These are phyloP conservation scores for Mamestra configurata DNA, from an alignment of 1,140 invertebrate genomes.

Conservation along the genomic window DNA sequence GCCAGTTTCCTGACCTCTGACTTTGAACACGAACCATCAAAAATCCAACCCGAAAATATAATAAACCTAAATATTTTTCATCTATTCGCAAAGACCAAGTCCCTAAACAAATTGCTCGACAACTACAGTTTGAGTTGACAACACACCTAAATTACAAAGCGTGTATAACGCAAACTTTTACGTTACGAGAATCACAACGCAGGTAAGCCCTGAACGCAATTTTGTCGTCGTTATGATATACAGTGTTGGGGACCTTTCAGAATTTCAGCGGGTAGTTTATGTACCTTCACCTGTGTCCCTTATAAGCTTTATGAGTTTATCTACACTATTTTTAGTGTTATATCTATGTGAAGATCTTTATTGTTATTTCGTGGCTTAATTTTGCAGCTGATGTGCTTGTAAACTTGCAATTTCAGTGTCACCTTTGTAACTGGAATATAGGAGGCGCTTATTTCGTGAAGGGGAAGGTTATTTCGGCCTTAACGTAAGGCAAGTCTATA, in stretches of 20 bases:
- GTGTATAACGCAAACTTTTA: slow-evolving; percentile 38
- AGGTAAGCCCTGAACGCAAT: slow-evolving; percentile 29
- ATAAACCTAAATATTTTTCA: slow-evolving; percentile 21
- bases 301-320: slow-evolving; percentile 24
- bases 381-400: not conserved
- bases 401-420: not conserved
- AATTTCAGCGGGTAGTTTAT: slow-evolving; percentile 28
- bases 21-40: not conserved
- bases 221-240: slow-evolving; percentile 41
- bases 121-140: slow-evolving; percentile 27
- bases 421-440: no score
- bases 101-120: slow-evolving; percentile 21
- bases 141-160: slow-evolving; percentile 13
- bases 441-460: no score
- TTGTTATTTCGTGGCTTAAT: not conserved
- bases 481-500: no score
- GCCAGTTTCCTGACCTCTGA: not conserved
- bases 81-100: not conserved
- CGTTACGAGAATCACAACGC: slow-evolving; percentile 29
- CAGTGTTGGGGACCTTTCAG: slow-evolving; percentile 24
- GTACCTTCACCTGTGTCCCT: slow-evolving; percentile 16
- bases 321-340: slow-evolving; percentile 29
- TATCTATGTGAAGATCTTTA: not conserved
- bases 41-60: not conserved
- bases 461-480: no score